Evolutionary conservation across 1,140 invertebrate species (phyloP).

Genomic region (Drosophila chauvacae): DNA sequence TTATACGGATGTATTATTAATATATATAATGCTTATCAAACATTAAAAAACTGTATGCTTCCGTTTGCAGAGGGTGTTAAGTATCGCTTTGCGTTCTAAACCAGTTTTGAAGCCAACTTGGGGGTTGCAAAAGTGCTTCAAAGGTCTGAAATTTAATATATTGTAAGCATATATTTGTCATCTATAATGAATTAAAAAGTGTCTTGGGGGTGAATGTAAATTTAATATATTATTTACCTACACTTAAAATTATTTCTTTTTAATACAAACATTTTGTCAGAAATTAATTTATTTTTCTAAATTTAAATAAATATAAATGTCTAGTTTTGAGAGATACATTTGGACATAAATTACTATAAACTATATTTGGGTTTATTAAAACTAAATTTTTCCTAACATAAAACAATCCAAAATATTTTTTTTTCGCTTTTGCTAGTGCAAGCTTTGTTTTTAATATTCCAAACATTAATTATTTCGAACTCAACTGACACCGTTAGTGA

Average conservation of each 20-base stretch:
- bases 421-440: too few species aligned
- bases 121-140: neutral
- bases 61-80: neutral
- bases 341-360: too few species aligned
- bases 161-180: neutral
- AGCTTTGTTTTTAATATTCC: too few species aligned
- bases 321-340: too few species aligned
- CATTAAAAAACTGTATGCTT: neutral
- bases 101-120: neutral
- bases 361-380: too few species aligned
- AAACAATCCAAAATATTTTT: too few species aligned
- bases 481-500: too few species aligned
- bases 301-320: too few species aligned
- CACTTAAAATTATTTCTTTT: neutral
- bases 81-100: neutral
- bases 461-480: too few species aligned
- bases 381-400: too few species aligned
- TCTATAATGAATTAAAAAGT: neutral
- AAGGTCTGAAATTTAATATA: slow-evolving; percentile 5
- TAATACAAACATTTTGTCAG: neutral
- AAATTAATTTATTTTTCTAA: neutral
- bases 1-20: too few species aligned
- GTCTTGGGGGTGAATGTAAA: neutral
- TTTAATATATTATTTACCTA: neutral
- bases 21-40: neutral